A percentile compares a stretch with the other conserved stretches of the same genome.
Conservation (phyloP, 2,797 vertebrate genomes). For the Linurgus olivaceus region DNA sequence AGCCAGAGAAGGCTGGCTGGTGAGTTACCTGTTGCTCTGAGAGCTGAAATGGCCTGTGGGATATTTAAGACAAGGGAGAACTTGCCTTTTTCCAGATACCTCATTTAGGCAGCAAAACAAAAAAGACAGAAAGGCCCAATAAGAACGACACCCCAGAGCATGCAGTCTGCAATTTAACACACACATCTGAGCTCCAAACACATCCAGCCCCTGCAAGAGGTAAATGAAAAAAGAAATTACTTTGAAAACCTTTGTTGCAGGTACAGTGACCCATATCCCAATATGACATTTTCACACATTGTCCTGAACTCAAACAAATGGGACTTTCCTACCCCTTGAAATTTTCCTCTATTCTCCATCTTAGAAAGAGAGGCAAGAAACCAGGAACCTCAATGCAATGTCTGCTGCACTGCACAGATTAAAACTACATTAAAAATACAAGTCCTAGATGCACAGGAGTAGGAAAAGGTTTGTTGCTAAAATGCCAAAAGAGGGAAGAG, state of each 20-base stretch:
- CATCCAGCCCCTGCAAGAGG: slow-evolving; percentile 78
- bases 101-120: slow-evolving; percentile 81
- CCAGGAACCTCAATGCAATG: neutral
- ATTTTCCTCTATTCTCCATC: neutral
- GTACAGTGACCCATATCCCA: neutral
- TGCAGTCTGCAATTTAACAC: slow-evolving; percentile 69
- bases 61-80: slow-evolving; percentile 74
- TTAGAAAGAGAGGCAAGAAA: neutral
- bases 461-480: neutral
- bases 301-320: neutral
- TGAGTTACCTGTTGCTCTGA: slow-evolving; percentile 80
- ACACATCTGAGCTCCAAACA: slow-evolving; percentile 75
- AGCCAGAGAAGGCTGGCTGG: slow-evolving; percentile 50
- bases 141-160: slow-evolving; percentile 73
- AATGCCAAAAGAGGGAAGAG: neutral
- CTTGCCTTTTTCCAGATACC: slow-evolving; percentile 80
- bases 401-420: neutral
- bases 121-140: slow-evolving; percentile 78
- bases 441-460: neutral
- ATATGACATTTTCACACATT: neutral
- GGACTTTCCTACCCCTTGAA: neutral
- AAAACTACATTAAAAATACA: neutral
- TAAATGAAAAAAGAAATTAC: slow-evolving; percentile 74
- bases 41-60: slow-evolving; percentile 75
- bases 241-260: slow-evolving; percentile 29